Evolutionary conservation across 2,113 vertebrate species (phyloP).

Genomic region (Cynocephalus volans): DNA sequence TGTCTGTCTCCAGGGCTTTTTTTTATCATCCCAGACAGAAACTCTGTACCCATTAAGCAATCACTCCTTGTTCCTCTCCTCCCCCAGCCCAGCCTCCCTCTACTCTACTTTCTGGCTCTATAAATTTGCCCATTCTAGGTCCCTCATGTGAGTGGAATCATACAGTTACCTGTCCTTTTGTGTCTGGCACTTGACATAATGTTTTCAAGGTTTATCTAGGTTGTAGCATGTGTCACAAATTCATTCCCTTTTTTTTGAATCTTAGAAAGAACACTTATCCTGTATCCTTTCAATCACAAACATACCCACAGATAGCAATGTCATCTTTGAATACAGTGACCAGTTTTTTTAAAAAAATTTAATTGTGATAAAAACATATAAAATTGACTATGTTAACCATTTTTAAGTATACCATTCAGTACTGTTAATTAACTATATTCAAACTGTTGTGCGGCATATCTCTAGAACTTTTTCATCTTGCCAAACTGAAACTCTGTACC

Average conservation of each 20-base stretch:
- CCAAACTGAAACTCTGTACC: not conserved
- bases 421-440: not conserved
- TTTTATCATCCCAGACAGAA: not conserved
- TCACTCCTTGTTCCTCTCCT: not conserved
- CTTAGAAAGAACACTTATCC: not conserved
- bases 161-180: not conserved
- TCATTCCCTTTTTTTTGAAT: not conserved
- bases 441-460: not conserved
- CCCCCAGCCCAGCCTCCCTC: not conserved
- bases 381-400: not conserved
- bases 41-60: not conserved
- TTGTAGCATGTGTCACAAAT: not conserved
- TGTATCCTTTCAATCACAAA: not conserved
- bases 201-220: not conserved
- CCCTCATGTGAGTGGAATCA: not conserved
- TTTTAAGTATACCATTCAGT: not conserved
- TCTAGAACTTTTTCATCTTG: not conserved
- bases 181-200: not conserved
- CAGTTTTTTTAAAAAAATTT: not conserved
- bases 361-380: not conserved
- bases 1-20: not conserved
- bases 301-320: not conserved
- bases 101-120: not conserved
- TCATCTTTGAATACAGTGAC: constrained; percentile 5
- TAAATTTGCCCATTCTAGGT: not conserved